Base-by-base conservation (phyloP, 1,140 invertebrate species). In the Aethina tumida region DNA sequence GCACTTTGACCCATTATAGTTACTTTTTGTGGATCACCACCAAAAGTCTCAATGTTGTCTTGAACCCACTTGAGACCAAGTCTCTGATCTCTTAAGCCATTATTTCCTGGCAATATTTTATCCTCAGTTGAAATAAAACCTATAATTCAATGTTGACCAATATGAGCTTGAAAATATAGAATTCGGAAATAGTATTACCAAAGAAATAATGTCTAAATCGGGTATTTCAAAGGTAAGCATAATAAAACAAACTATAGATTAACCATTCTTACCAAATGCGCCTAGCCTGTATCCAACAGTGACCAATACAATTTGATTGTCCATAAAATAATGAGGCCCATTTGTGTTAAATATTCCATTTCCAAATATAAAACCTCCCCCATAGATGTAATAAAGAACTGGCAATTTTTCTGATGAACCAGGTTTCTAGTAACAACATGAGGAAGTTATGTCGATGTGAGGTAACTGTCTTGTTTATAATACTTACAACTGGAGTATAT, bases 1-100 rank as follows among this genome's bases (percentile, higher is more conserved):
- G 39, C 39, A 34, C 39, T 40, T 27, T 40, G 27, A 4, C 39
- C 39, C 20, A 41, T 27, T n/a, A 41, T 18, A 5, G 39, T 41
- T 9, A 41, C 27, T 27, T 20, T 22, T 15, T 41, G 7, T 1
- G 6, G n/a, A 7, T 27, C 24, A 10, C 39, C 39, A 19, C 39
- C 31, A 28, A 41, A 41, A 15, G 16, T 8, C 6, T 41, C n/a
- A 16, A 41, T 41, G 29, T 41, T 41, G 4, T 34, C 15, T 4
- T 18, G 6, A 5, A 32, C 30, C 39, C 39, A 41, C 15, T 41
- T 10, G 5, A 41, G 22, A 26, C 31, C 39, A 10, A 34, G 10
- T 9, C 28, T 17, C 29, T 34, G 21, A 35, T 41, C 39, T 28
- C 29, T 34, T 1, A 41, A 19, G 3, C 39, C 39, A 7, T 28